Evolutionary conservation across 2,797 vertebrate species (phyloP), one percentile per base, ranked within the genome.

Genomic region (Antennarius maculatus): DNA sequence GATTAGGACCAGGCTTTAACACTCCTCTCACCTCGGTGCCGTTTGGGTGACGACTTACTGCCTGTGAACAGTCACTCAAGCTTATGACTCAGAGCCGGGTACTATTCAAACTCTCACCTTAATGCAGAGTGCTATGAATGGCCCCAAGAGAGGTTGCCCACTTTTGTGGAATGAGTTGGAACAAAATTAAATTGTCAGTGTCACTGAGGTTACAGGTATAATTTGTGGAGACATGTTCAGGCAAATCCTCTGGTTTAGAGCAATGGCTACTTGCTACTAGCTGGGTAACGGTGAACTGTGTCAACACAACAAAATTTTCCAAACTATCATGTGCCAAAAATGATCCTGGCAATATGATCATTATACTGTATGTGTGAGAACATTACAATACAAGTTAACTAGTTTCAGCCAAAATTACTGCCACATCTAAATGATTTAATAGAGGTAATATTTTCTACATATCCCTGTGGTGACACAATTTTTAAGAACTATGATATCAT

Each of bases 41-140:
- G 66, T 79, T 78, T 71, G 69, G 74, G 74, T 69, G 69, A 60
- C 28, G 62, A 66, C 45, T 54, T 51, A 6, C 59, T 45, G 61
- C 54, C 54, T 29, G 0, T 52, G 37, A 50, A 63, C 59, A 70
- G 70, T 72, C 73, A 67, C 51, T 77, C 57, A 59, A 71, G 54
- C 61, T 74, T 54, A 50, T 77, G 79, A 76, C 47, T 82, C 63
- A 62, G 55, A 70, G 58, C 2, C 1, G 13, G 39, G 18, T 3
- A 23, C 29, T 46, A 0, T 54, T 80, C 61, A 51, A 27, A 61
- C 54, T 50, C 43, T 76, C 60, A 45, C 51, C 61, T 71, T 39
- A 49, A 23, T 4, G 14, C 11, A 46, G 45, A 61, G 45, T 47
- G 7, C 50, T 43, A 54, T 27, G 56, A 49, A 48, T 50, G 45